Base-by-base conservation (phyloP, 1,140 invertebrate genomes). In the Ceratina australensis region DNA sequence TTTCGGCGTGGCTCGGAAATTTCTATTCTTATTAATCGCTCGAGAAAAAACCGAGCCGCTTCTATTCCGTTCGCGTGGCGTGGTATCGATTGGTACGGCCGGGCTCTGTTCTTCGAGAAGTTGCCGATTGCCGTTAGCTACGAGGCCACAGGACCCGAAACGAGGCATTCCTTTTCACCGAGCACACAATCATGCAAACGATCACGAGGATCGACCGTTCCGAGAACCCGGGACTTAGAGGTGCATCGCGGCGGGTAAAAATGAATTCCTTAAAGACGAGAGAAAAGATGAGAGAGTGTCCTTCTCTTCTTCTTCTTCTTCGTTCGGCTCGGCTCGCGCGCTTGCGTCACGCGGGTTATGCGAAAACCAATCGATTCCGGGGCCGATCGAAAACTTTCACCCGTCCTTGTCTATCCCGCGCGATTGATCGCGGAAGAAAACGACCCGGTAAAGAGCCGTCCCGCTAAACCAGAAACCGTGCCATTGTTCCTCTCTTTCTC, bases 1-100 rank as follows among this genome's bases (percentile, higher is more conserved):
- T 88, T 89, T 87, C 82, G 86, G 81, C 75, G 81, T 83, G 85
- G 71, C 74, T 79, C 72, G 81, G 80, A 86, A 87, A 87, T 88
- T 86, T 86, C 72, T 88, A 87, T 87, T 88, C 87, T 88, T 87
- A 87, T 86, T 81, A 81, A 65, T 77, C 65, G 84, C 84, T 7
- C 33, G 33, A 42, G 10, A 42, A 10, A 42, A 10, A 42, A 7
- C 33, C 10, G 5, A 16, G 13, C 15, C 42, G n/a, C 20, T 20
- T 10, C 20, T 4, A 49, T 16, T 10, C 3, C 24, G 63, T 49
- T 33, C 16, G 15, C 4, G 3, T 10, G 5, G 2, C 33, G 7
- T 1, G 10, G 33, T 42, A 42, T 42, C 33, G 33, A 42, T 42
- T 10, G 33, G 33, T 10, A 10, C 33, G 33, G 33, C 33, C 5